Conservation (phyloP, 2,797 vertebrate species). For the Ptychobarbus kaznakovi region DNA sequence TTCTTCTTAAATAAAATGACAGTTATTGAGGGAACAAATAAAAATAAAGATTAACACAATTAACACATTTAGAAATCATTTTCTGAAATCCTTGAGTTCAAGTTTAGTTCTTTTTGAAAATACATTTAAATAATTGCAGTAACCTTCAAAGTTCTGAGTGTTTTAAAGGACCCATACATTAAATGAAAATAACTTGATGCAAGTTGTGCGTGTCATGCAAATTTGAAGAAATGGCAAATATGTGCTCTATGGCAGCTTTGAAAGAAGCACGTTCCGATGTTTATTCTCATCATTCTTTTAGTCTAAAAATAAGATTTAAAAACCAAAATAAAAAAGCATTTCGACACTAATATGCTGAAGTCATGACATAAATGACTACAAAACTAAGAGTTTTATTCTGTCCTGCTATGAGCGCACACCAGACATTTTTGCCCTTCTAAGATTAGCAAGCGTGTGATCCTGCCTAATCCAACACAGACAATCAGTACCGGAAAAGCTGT, state of each 20-base stretch:
- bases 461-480: slow-evolving; percentile 70
- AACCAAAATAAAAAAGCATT: neutral
- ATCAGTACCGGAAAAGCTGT: slow-evolving; percentile 63
- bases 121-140: neutral
- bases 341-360: neutral
- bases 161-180: neutral
- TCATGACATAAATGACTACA: neutral
- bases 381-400: neutral
- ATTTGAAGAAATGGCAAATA: neutral
- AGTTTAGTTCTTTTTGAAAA: neutral
- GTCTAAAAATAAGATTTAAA: neutral
- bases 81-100: neutral
- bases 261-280: neutral
- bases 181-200: neutral
- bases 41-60: neutral
- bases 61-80: neutral
- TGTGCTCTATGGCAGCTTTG: neutral
- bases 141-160: neutral
- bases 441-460: slow-evolving; percentile 73
- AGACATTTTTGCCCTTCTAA: slow-evolving; percentile 63
- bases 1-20: no score
- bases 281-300: slow-evolving; percentile 38
- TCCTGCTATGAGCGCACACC: slow-evolving; percentile 32
- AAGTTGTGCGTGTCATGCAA: neutral
- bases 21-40: no score